A percentile compares a stretch with the other conserved stretches of the same genome.
These are phyloP conservation scores for Edolisoma coerulescens DNA, from an alignment of 2,113 vertebrate species.

Conservation along the genomic window DNA sequence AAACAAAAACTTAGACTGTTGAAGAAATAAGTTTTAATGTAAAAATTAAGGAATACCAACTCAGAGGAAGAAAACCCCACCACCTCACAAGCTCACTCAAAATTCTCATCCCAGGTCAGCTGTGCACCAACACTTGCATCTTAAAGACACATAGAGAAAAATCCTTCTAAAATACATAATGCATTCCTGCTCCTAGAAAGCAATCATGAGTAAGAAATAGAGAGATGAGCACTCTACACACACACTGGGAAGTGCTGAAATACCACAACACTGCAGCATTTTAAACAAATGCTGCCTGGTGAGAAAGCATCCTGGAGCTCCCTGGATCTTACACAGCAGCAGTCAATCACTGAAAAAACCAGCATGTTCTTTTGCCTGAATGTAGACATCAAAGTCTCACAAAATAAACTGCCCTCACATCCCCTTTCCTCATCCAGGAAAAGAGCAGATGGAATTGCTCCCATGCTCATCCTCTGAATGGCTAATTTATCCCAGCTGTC, in stretches of 20 bases:
- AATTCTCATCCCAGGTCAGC: neutral
- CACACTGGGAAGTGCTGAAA: neutral
- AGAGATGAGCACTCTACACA: neutral
- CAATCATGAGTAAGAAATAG: neutral
- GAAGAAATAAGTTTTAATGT: neutral
- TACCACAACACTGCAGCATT: neutral
- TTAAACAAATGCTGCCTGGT: neutral
- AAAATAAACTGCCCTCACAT: neutral
- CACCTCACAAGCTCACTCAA: neutral
- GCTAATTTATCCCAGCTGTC: neutral
- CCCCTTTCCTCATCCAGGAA: neutral
- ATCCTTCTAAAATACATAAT: neutral
- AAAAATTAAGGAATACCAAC: neutral
- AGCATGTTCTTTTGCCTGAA: neutral
- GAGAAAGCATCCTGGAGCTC: neutral
- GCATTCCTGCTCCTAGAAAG: neutral
- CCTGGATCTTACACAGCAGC: neutral
- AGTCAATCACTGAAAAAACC: neutral
- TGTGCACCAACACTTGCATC: neutral
- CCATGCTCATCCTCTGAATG: neutral
- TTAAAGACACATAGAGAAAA: neutral
- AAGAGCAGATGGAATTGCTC: neutral
- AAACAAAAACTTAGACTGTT: neutral
- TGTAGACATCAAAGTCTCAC: neutral
- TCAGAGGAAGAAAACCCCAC: neutral